phyloP scores from a whole-genome alignment of 2,113 vertebrate genomes.

The Nycticorax nycticorax region DNA sequence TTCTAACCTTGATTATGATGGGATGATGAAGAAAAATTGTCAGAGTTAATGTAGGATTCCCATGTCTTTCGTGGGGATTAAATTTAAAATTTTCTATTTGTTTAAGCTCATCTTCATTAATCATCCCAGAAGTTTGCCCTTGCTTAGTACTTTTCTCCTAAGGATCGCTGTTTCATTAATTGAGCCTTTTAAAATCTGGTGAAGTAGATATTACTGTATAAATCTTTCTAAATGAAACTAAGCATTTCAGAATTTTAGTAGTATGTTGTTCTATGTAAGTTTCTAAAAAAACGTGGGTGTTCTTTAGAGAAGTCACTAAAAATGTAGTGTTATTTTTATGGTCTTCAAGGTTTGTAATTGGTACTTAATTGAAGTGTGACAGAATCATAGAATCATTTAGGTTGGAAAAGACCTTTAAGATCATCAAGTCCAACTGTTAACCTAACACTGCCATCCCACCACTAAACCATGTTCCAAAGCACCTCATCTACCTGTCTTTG shows the following conservation, averaged over 20 bases:
- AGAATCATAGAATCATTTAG: too few relatives aligned
- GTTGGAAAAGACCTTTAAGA: too few relatives aligned
- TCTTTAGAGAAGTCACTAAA: neutral
- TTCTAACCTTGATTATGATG: neutral
- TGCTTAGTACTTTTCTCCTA: neutral
- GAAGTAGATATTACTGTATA: neutral
- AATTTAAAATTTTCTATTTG: neutral
- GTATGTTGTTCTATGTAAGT: neutral
- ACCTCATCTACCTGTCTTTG: too few relatives aligned
- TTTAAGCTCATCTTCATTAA: neutral
- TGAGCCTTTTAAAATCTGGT: neutral
- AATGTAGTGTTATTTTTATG: neutral
- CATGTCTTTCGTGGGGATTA: neutral
- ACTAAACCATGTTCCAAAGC: too few relatives aligned
- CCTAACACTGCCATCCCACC: too few relatives aligned
- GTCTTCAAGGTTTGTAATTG: neutral
- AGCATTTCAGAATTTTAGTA: neutral
- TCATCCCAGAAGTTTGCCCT: neutral
- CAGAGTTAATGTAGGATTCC: neutral
- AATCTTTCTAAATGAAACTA: neutral
- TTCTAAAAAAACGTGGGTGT: neutral
- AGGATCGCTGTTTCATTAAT: neutral
- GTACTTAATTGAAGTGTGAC: neutral
- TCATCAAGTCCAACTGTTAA: too few relatives aligned
- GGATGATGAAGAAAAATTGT: neutral